phyloP scores from a whole-genome alignment of 2,797 vertebrate genomes.

The Heteromormyrus szaboi region DNA sequence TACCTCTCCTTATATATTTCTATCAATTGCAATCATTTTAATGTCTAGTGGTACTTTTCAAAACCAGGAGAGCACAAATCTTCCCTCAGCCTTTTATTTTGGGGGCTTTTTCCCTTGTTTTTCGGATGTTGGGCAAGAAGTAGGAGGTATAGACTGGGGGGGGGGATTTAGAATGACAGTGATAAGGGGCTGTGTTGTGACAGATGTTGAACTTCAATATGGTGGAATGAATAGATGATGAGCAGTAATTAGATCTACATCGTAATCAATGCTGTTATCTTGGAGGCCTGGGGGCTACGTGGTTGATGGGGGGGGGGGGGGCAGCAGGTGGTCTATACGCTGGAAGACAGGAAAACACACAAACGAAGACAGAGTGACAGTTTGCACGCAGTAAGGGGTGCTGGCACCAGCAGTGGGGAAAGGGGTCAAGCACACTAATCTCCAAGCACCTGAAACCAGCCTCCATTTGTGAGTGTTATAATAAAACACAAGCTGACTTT shows the following conservation, averaged over 20 bases:
- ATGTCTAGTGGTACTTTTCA: neutral
- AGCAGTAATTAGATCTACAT: conserved; percentile 99
- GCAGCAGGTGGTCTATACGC: conserved; percentile 78
- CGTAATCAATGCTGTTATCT: conserved; percentile 99
- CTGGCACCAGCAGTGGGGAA: conserved; percentile 4
- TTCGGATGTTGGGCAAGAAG: neutral
- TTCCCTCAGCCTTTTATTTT: neutral
- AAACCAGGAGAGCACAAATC: neutral
- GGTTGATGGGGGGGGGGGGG: conserved; percentile 76
- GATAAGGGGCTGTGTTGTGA: conserved; percentile 71
- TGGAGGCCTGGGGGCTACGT: conserved; percentile 85
- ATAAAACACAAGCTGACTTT: neutral
- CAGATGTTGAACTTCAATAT: conserved; percentile 95
- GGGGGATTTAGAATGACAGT: neutral
- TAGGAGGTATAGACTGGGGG: neutral
- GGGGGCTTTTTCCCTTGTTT: neutral
- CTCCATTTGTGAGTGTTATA: neutral
- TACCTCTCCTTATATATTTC: neutral
- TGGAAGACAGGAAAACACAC: conserved; percentile 78
- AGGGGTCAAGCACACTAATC: neutral
- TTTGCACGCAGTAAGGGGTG: conserved; percentile 56
- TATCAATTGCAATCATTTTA: neutral
- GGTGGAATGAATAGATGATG: conserved; percentile 99
- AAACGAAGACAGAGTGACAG: conserved; percentile 76
- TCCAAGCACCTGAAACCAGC: neutral